These are phyloP conservation scores for Sporophila hypoxantha DNA, from an alignment of 2,113 vertebrate genomes.

Conservation along the genomic window DNA sequence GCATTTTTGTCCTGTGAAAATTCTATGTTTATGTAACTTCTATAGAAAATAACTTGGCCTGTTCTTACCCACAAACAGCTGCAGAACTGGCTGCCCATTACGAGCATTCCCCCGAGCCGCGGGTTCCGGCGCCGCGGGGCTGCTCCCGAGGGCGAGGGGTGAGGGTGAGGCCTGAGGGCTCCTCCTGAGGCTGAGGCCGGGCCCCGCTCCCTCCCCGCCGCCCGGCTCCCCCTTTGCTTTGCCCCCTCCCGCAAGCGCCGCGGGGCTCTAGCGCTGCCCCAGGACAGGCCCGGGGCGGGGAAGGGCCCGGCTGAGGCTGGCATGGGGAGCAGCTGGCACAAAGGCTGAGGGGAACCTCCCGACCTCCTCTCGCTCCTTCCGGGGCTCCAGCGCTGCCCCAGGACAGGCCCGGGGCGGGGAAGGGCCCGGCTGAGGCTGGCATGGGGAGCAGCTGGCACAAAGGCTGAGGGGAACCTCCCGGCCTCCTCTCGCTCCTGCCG, in stretches of 20 bases:
- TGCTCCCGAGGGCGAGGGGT: not conserved
- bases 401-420: fast-evolving
- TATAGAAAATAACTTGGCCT: not conserved
- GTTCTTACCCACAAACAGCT: not conserved
- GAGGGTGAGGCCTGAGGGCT: no score
- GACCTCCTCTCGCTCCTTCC: not conserved
- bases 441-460: fast-evolving
- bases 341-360: fast-evolving
- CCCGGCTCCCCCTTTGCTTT: no score
- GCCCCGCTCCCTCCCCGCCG: not conserved
- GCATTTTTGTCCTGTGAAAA: not conserved
- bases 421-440: no score
- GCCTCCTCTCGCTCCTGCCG: not conserved
- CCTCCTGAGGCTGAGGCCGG: no score
- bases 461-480: fast-evolving
- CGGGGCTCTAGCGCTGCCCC: fast-evolving
- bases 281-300: fast-evolving
- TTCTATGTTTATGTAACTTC: not conserved
- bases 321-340: fast-evolving
- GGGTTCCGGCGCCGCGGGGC: fast-evolving
- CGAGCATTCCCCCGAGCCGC: not conserved
- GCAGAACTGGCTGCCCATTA: not conserved
- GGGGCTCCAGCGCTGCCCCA: fast-evolving
- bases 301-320: no score
- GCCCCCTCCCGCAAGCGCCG: no score